Conservation (phyloP, 2,888 invertebrate genomes). For the Homarus gammarus region DNA sequence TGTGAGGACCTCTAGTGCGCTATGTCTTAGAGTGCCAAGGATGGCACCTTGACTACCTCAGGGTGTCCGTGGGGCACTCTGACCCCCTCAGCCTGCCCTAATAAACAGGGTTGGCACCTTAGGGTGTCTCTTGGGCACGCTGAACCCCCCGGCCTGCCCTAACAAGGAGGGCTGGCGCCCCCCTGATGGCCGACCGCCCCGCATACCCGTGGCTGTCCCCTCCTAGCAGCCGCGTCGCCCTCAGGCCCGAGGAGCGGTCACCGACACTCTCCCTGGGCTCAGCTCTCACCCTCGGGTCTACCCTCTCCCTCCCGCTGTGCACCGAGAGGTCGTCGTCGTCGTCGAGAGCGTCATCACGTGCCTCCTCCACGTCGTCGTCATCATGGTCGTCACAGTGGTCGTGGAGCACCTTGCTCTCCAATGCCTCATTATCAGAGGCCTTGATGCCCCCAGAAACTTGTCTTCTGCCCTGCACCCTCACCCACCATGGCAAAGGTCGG, state of each 20-base stretch:
- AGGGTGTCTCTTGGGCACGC: constrained; percentile 3
- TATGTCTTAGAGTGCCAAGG: not conserved
- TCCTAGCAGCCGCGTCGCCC: constrained; percentile 44
- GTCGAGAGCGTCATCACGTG: constrained; percentile 50
- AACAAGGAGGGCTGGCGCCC: constrained; percentile 27
- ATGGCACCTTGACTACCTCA: not conserved
- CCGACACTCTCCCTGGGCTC: constrained; percentile 59
- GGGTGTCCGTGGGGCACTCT: not conserved
- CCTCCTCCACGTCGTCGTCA: constrained; percentile 60
- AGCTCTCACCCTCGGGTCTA: constrained; percentile 54
- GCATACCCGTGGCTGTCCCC: constrained; percentile 64
- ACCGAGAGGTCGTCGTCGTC: constrained; percentile 54
- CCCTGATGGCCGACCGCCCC: constrained; percentile 54
- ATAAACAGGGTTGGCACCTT: constrained; percentile 23
- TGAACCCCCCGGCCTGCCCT: constrained; percentile 10
- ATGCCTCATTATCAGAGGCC: constrained; percentile 45
- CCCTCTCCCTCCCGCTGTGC: constrained; percentile 61
- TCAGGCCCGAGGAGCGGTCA: constrained; percentile 39
- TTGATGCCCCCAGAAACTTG: constrained; percentile 56
- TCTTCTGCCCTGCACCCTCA: constrained; percentile 52
- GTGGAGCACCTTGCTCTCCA: constrained; percentile 57
- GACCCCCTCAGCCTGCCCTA: constrained; percentile 13
- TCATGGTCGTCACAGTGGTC: constrained; percentile 71
- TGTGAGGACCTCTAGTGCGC: not conserved
- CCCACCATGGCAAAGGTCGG: constrained; percentile 29